phyloP scores from a whole-genome alignment of 2,797 vertebrate genomes.

The Enteromius unitaeniatus region DNA sequence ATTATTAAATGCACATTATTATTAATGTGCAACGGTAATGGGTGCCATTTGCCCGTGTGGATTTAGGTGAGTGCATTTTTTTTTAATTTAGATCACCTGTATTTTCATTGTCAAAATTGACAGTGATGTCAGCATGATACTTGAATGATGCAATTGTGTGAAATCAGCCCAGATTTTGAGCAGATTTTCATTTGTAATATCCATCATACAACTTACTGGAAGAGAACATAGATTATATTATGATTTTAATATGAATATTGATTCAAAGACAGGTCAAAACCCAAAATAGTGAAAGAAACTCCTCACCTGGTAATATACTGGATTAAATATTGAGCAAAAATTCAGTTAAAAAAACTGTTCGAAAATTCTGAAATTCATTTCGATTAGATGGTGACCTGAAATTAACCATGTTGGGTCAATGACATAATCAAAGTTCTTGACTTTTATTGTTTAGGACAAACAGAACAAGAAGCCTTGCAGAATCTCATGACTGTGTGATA shows the following conservation, averaged over 20 bases:
- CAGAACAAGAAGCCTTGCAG: not conserved
- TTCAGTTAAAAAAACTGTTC: no score
- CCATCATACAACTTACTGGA: not conserved
- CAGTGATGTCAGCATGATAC: conserved; percentile 56
- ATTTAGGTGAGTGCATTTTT: not conserved
- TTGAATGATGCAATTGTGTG: conserved; percentile 70
- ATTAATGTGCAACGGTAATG: conserved; percentile 2
- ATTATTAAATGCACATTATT: not conserved
- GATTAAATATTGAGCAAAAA: no score
- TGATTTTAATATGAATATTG: conserved; percentile 11
- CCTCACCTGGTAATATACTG: not conserved
- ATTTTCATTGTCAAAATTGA: conserved; percentile 34
- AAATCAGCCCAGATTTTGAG: conserved; percentile 56
- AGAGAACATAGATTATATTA: conserved; percentile 20
- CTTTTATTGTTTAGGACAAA: not conserved
- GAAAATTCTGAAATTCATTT: not conserved
- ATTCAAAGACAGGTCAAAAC: not conserved
- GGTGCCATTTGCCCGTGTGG: not conserved
- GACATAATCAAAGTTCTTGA: not conserved
- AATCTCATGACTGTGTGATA: not conserved
- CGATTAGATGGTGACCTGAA: not conserved
- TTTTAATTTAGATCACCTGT: not conserved
- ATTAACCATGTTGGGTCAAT: not conserved
- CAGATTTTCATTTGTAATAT: conserved; percentile 11
- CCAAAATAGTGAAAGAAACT: not conserved